phyloP scores from a whole-genome alignment of 2,888 invertebrate genomes.

The Scrobipalpa atriplicella region DNA sequence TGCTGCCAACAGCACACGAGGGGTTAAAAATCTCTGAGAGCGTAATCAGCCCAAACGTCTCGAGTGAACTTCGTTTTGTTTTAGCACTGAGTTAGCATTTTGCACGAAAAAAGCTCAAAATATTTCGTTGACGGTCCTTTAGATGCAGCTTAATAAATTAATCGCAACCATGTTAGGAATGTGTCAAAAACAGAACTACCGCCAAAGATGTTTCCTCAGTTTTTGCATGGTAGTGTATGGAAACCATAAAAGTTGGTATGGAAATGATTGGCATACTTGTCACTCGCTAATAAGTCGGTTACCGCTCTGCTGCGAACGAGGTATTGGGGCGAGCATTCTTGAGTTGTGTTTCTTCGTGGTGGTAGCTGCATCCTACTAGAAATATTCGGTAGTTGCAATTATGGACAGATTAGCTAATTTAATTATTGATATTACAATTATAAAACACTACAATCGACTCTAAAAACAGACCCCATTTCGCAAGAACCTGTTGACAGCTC shows the following conservation, averaged over 20 bases:
- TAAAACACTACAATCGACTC: neutral
- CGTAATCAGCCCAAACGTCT: too few relatives aligned
- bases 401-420: too few relatives aligned
- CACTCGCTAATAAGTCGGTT: conserved; percentile 30
- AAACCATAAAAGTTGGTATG: too few relatives aligned
- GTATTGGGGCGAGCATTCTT: conserved; percentile 18
- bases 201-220: neutral
- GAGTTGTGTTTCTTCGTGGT: conserved; percentile 5
- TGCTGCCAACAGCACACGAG: too few relatives aligned
- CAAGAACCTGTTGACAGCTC: neutral
- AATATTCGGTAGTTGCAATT: too few relatives aligned
- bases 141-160: too few relatives aligned
- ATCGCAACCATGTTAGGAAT: neutral
- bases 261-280: neutral
- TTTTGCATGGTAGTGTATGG: neutral
- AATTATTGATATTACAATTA: too few relatives aligned
- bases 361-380: neutral
- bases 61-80: too few relatives aligned
- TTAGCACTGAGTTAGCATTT: too few relatives aligned
- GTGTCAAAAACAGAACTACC: neutral
- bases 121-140: too few relatives aligned
- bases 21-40: too few relatives aligned
- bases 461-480: neutral
- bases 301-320: conserved; percentile 19
- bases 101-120: too few relatives aligned